phyloP scores from a whole-genome alignment of 2,888 invertebrate genomes.

The Polietes domitor region DNA sequence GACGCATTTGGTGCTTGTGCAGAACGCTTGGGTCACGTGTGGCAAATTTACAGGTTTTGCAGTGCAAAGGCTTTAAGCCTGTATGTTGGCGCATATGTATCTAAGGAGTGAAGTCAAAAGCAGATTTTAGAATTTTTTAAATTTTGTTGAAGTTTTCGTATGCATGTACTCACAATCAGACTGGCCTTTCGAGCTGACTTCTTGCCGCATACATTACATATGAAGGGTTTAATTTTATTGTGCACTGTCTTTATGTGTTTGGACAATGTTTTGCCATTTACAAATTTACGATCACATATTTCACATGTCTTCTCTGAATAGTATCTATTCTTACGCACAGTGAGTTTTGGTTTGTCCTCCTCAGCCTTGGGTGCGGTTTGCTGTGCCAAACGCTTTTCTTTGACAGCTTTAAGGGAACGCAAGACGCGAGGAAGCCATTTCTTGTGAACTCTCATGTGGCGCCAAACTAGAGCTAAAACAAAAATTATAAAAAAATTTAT shows the following conservation, averaged over 20 bases:
- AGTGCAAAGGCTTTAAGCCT: constrained; percentile 89
- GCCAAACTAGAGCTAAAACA: constrained; percentile 82
- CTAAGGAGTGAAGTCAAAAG: constrained; percentile 75
- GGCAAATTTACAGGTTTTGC: constrained; percentile 86
- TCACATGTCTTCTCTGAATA: constrained; percentile 85
- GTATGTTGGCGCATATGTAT: constrained; percentile 89
- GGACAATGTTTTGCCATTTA: constrained; percentile 86
- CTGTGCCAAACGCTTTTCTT: constrained; percentile 69
- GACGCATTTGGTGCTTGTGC: constrained; percentile 85
- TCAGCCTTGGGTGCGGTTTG: background rate
- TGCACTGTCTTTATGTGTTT: constrained; percentile 88
- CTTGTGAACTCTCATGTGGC: constrained; percentile 85
- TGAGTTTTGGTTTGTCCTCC: constrained; percentile 37
- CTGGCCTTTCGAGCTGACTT: constrained; percentile 87
- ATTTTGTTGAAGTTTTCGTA: too few species aligned
- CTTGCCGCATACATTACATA: constrained; percentile 88
- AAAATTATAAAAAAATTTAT: background rate
- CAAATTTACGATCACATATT: constrained; percentile 86
- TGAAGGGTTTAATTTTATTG: constrained; percentile 87
- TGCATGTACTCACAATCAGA: constrained; percentile 82
- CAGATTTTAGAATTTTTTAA: background rate
- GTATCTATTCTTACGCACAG: constrained; percentile 79
- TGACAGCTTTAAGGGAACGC: constrained; percentile 73
- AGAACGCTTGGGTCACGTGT: constrained; percentile 90
- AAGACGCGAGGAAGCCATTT: constrained; percentile 77